Percentiles rank a stretch among this genome's conserved stretches.
Conservation (phyloP, 2,888 invertebrate genomes). For the Pinctada fucata region DNA sequence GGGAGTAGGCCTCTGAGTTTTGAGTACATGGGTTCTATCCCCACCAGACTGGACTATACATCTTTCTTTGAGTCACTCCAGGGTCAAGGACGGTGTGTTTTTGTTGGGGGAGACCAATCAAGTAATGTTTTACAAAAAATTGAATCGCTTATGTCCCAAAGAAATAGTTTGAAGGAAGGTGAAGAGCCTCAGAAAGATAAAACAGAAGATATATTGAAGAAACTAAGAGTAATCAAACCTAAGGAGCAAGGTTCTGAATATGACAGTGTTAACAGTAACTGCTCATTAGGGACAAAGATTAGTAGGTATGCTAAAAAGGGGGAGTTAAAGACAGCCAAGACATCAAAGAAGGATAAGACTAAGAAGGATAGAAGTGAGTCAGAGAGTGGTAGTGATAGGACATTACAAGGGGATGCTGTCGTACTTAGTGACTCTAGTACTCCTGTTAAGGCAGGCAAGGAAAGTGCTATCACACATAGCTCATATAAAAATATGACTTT, state of each 20-base stretch:
- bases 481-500: neutral
- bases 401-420: constrained; percentile 17
- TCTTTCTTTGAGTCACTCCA: constrained; percentile 46
- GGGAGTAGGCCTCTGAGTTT: constrained; percentile 32
- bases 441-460: constrained; percentile 34
- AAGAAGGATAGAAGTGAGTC: constrained; percentile 9
- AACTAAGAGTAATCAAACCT: constrained; percentile 21
- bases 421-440: constrained; percentile 25
- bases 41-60: constrained; percentile 44
- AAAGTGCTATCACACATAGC: constrained; percentile 40
- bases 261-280: constrained; percentile 52
- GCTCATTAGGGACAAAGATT: constrained; percentile 59
- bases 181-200: constrained; percentile 8
- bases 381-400: constrained; percentile 31
- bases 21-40: constrained; percentile 57
- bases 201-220: constrained; percentile 15
- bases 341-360: neutral
- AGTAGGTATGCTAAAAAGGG: constrained; percentile 31
- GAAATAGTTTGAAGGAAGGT: neutral
- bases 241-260: constrained; percentile 45
- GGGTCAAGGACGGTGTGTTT: constrained; percentile 15
- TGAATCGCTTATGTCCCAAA: constrained; percentile 24
- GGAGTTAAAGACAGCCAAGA: constrained; percentile 8
- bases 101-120: constrained; percentile 20
- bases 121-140: constrained; percentile 32